Evolutionary conservation across 2,113 vertebrate genomes (phyloP).

Genomic region (Bujurquina vittata): DNA sequence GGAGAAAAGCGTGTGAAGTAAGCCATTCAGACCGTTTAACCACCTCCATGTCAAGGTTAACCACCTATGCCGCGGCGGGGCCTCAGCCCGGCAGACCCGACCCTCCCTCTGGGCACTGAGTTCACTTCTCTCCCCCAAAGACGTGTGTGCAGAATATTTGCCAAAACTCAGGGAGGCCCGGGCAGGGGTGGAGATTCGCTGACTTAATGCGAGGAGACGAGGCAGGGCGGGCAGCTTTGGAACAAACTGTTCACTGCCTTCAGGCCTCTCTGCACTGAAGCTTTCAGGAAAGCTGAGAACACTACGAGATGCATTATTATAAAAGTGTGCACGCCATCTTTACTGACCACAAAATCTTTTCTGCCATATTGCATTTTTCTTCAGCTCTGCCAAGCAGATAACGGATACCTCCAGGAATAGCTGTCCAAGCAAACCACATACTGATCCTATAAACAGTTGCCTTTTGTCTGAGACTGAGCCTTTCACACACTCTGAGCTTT

Average conservation of each 20-base stretch:
- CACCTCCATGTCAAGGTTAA: constrained; percentile 37
- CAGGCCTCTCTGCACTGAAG: constrained; percentile 7
- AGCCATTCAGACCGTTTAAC: constrained; percentile 55
- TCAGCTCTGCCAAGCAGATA: constrained; percentile 27
- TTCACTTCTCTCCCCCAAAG: constrained; percentile 38
- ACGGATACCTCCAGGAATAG: constrained; percentile 1
- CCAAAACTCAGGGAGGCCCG: constrained; percentile 52
- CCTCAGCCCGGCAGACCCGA: constrained; percentile 1
- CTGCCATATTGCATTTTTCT: constrained; percentile 10
- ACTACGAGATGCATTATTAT: neutral
- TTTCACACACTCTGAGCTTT: neutral
- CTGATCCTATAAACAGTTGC: neutral
- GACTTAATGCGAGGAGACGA: constrained; percentile 45
- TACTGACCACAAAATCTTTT: neutral
- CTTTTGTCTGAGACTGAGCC: neutral
- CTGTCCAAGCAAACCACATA: neutral
- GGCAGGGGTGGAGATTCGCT: constrained; percentile 54
- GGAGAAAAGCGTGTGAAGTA: constrained; percentile 45
- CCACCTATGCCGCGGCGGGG: constrained; percentile 18
- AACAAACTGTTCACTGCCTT: constrained; percentile 66
- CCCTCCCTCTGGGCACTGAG: constrained; percentile 45
- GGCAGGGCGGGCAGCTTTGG: constrained; percentile 38
- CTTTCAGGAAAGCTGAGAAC: constrained; percentile 20
- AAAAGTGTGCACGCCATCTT: neutral
- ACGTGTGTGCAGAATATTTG: constrained; percentile 14